A percentile compares a stretch with the other conserved stretches of the same genome.
Evolutionary conservation across 2,888 invertebrate species (phyloP).

Genomic region (Choristoneura rosaceana): DNA sequence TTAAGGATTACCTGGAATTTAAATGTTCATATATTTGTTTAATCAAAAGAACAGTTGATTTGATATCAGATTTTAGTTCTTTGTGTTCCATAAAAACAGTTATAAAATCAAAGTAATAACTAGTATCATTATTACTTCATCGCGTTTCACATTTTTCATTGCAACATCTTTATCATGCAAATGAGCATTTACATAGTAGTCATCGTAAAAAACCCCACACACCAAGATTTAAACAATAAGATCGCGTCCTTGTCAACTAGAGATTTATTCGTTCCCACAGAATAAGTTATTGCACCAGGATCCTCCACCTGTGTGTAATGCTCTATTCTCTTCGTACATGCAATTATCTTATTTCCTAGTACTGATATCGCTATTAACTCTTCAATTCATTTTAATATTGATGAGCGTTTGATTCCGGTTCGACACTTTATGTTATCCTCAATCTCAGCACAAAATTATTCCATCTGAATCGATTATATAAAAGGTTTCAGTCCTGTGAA

Average conservation of each 20-base stretch:
- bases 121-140: conserved; percentile 13
- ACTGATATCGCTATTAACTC: conserved; percentile 52
- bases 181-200: conserved; percentile 40
- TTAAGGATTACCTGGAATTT: conserved; percentile 20
- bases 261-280: conserved; percentile 78
- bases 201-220: conserved; percentile 60
- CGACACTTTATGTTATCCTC: conserved; percentile 48
- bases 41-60: not conserved
- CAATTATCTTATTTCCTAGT: conserved; percentile 66
- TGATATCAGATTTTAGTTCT: not conserved
- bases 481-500: not conserved
- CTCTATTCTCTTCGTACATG: conserved; percentile 60
- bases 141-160: conserved; percentile 41
- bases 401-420: conserved; percentile 63
- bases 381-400: conserved; percentile 58
- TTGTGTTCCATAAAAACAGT: not conserved
- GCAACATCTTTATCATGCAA: conserved; percentile 45
- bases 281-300: conserved; percentile 46
- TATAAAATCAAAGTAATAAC: not conserved
- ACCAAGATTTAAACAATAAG: conserved; percentile 60
- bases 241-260: conserved; percentile 63
- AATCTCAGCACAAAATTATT: conserved; percentile 27
- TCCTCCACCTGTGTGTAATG: conserved; percentile 57
- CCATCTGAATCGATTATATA: not conserved
- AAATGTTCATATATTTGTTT: conserved; percentile 7